Conservation (phyloP, 2,888 invertebrate species). For the Chloroclysta siterata region DNA sequence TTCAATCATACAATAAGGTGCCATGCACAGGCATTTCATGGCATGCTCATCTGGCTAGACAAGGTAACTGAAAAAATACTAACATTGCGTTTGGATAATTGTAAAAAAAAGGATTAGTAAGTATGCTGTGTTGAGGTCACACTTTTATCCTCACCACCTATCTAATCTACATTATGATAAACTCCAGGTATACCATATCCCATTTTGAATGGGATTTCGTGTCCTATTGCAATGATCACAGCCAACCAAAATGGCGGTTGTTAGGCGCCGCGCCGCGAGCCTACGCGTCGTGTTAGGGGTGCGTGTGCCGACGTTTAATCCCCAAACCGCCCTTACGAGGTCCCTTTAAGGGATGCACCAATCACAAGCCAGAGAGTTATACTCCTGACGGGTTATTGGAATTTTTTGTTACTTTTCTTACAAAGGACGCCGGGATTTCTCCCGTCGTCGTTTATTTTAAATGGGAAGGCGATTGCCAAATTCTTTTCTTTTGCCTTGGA, state of each 20-base stretch:
- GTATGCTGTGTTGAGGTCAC: conserved; percentile 7
- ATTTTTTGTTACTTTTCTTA: conserved; percentile 34
- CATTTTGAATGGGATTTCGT: conserved; percentile 24
- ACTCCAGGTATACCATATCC: conserved; percentile 15
- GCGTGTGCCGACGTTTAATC: conserved; percentile 43
- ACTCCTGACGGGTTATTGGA: conserved; percentile 39
- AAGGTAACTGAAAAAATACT: too few species aligned
- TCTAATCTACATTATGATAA: conserved; percentile 16
- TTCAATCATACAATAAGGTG: too few species aligned
- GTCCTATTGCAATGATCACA: conserved; percentile 40
- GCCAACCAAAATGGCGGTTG: conserved; percentile 60
- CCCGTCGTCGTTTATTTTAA: conserved; percentile 24
- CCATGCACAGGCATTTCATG: too few species aligned
- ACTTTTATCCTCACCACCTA: conserved; percentile 4
- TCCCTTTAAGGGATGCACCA: conserved; percentile 51
- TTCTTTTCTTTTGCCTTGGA: conserved; percentile 32
- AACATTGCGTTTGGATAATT: too few species aligned
- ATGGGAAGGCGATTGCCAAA: conserved; percentile 34
- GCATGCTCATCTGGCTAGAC: too few species aligned
- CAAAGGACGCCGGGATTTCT: conserved; percentile 24
- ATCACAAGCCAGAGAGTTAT: conserved; percentile 44
- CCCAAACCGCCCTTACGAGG: conserved; percentile 43
- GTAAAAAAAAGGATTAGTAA: too few species aligned
- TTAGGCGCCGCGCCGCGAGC: conserved; percentile 32
- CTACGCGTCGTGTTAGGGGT: conserved; percentile 37